phyloP scores from a whole-genome alignment of 2,888 invertebrate species.

The Drosophila niveifrons region DNA sequence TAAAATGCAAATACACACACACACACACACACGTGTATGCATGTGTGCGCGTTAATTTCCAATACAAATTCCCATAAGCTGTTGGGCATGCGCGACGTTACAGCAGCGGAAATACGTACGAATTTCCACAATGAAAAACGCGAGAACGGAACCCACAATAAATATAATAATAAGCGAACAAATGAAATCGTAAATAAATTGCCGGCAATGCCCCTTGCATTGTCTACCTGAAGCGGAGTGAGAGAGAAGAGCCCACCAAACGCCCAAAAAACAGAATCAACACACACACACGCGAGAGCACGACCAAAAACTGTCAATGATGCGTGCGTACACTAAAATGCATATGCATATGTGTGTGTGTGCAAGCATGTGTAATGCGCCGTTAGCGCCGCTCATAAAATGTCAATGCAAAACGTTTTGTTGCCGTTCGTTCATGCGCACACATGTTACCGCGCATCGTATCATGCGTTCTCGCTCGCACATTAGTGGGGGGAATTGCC shows the following conservation, averaged over 20 bases:
- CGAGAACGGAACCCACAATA: slow-evolving; percentile 61
- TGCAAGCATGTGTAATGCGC: slow-evolving; percentile 47
- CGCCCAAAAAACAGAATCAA: slow-evolving; percentile 36
- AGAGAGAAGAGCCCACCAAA: slow-evolving; percentile 32
- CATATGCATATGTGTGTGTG: slow-evolving; percentile 7
- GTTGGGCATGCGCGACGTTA: slow-evolving; percentile 65
- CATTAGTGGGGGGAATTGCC: slow-evolving; percentile 1
- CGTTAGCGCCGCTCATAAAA: slow-evolving; percentile 80
- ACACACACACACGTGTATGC: not conserved
- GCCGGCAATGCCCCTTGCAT: slow-evolving; percentile 10
- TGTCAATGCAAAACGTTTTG: slow-evolving; percentile 68
- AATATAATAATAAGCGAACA: slow-evolving; percentile 39
- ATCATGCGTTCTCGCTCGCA: slow-evolving; percentile 11
- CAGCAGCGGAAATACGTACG: slow-evolving; percentile 47
- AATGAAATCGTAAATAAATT: slow-evolving; percentile 48
- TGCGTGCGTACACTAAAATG: slow-evolving; percentile 14
- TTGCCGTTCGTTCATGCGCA: slow-evolving; percentile 35
- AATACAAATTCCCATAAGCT: slow-evolving; percentile 66
- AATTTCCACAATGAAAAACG: slow-evolving; percentile 67
- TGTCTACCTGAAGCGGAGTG: slow-evolving; percentile 47
- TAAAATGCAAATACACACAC: slow-evolving; percentile 39
- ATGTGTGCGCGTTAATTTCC: slow-evolving; percentile 54
- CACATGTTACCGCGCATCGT: slow-evolving; percentile 42
- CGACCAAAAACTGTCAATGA: slow-evolving; percentile 48
- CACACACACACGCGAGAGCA: slow-evolving; percentile 20